Base-by-base conservation (phyloP, 2,888 invertebrate species). In the Clitarchus hookeri region DNA sequence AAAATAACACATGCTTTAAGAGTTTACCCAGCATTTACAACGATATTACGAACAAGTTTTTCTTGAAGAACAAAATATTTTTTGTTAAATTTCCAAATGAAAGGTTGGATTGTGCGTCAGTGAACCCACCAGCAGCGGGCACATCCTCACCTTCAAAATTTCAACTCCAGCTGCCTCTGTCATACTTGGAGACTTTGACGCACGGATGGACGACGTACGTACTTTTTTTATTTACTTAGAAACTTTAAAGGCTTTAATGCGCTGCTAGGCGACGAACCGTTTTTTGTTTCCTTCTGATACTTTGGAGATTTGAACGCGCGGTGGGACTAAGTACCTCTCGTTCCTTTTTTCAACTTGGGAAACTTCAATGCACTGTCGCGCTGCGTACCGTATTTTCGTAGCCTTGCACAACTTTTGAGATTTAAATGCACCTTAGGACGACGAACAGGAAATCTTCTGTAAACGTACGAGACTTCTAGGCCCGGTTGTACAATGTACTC, bases 111-210 rank as follows among this genome's bases (percentile, higher is more conserved):
- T 36, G 36, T 36, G 36, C 78, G 84, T 48, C n/a, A 86, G 36
- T n/a, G 84, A n/a, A 36, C 13, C 23, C 65, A 86, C 84, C 23
- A 86, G 13, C 25, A 86, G 27, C 11, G 77, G 8, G 65, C 65
- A 65, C 65, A n/a, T 9, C 23, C 19, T 3, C 8, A n/a, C 8
- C 65, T 65, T 65, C 65, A 65, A 48, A 1, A 36, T 36, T 36
- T 4, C 36, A 1, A 36, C 4, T 23, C 8, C n/a, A 6, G 8
- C 65, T 65, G 11, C 0, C 23, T 3, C n/a, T 65, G 65, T n/a
- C 19, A 6, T 19, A 0, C 8, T n/a, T 19, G 23, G 8, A 16
- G 65, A 65, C n/a, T 16, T 65, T 23, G 16, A 65, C n/a, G 3
- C 65, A 65, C 65, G 8, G 65, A 36, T 3, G 1, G 36, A 36